Evolutionary conservation across 1,140 invertebrate genomes (phyloP), one percentile per base, ranked within the genome.

Genomic region (Papilio machaon): DNA sequence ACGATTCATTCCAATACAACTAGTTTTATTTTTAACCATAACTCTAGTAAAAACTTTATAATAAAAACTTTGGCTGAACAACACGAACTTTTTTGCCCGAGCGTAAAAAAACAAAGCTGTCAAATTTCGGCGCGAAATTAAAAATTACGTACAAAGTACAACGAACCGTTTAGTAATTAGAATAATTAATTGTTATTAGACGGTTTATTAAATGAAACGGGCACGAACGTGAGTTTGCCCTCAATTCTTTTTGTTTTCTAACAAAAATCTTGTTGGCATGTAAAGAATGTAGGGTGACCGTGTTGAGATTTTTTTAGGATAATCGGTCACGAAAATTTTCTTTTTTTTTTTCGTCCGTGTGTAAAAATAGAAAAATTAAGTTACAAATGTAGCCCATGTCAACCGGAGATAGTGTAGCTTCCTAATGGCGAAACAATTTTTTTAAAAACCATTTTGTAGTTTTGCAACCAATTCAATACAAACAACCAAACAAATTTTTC

Each of bases 181-280:
- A 70, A 35, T 30, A 67, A 67, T 67, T 67, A 67, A 67, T 74
- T 46, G 73, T 74, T 74, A 74, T 74, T 74, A 74, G 73, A 70
- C 4, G 23, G 0, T 70, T 70, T 35, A 64, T 70, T 70, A 70
- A 70, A 67, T 67, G 60, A 60, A 23, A 64, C 23, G 23, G 23
- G 6, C 64, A 70, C 30, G 64, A 35, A 11, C 64, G 11, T 64
- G 19, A 35, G 64, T 70, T 70, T 70, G 64, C 23, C 64, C 64
- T 70, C 64, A 70, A 70, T 70, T 70, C 11, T 70, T 70, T 35
- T 70, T 70, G 3, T 70, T 11, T 35, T 38, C 23, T 15, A 35
- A 67, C 23, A 64, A 64, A 64, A 70, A 70, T 35, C 30, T 70
- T 35, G 64, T 70, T 35, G 30, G 64, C 64, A 35, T 35, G 64